phyloP scores from a whole-genome alignment of 35 echinoderm and acorn worm genomes.

The Anneissia japonica region DNA sequence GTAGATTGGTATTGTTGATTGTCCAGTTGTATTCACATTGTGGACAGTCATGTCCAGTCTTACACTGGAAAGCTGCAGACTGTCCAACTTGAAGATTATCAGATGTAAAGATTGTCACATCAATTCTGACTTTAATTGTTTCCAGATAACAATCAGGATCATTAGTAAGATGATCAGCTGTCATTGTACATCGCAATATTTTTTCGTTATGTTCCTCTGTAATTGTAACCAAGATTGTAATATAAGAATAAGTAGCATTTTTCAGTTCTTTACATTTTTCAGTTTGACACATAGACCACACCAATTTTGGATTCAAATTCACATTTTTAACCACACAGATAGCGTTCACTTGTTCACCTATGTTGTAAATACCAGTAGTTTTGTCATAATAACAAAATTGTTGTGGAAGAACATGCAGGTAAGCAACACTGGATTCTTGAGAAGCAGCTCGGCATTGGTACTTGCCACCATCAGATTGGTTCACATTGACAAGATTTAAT shows the following conservation, averaged over 20 bases:
- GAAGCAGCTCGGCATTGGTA: not conserved
- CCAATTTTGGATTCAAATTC: not conserved
- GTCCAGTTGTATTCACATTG: not conserved
- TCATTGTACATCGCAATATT: not conserved
- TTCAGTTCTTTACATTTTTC: not conserved
- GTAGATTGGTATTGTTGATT: not conserved
- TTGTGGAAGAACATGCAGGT: not conserved
- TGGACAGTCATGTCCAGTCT: not conserved
- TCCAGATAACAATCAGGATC: not conserved
- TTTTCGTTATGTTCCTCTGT: not conserved
- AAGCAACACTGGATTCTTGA: not conserved
- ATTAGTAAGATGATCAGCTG: not conserved
- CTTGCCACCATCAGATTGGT: not conserved
- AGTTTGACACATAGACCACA: not conserved
- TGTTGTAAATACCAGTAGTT: not conserved
- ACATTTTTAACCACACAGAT: not conserved
- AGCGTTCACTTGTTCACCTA: not conserved
- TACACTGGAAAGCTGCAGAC: not conserved
- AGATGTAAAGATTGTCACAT: not conserved
- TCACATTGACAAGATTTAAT: not conserved
- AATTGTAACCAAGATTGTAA: not conserved
- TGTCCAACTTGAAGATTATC: not conserved
- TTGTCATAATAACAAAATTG: not conserved
- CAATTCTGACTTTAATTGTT: not conserved
- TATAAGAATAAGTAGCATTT: not conserved